A percentile compares a stretch with the other conserved stretches of the same genome.
phyloP scores from a whole-genome alignment of 2,113 vertebrate genomes.

The Mugil cephalus region DNA sequence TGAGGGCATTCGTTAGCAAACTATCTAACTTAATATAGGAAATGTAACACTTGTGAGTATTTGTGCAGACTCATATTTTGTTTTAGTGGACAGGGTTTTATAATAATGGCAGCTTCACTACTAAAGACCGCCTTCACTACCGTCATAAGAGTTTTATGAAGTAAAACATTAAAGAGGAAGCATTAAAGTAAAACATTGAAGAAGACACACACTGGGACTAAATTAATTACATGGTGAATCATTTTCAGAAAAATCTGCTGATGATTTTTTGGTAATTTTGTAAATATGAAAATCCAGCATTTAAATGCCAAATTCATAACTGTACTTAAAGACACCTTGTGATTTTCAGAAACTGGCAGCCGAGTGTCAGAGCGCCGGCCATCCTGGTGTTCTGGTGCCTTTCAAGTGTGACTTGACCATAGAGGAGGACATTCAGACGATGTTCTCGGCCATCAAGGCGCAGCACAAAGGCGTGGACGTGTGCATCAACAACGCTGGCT shows the following conservation, averaged over 20 bases:
- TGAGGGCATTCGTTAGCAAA: no score
- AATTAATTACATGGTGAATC: background rate
- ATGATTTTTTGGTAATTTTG: no score
- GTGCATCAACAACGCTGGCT: conserved; percentile 93
- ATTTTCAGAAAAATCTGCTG: no score
- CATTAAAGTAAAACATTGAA: no score
- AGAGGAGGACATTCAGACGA: conserved; percentile 91
- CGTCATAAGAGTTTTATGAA: background rate
- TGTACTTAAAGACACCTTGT: background rate
- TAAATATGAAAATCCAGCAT: no score
- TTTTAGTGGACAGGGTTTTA: no score
- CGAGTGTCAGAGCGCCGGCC: conserved; percentile 87
- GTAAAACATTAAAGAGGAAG: background rate
- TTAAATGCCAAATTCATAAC: no score
- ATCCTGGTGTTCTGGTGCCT: conserved; percentile 85
- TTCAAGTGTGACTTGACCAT: conserved; percentile 89
- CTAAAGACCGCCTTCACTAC: no score
- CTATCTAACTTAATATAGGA: no score
- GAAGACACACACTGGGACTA: background rate
- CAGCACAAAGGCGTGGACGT: conserved; percentile 89
- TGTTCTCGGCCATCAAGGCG: conserved; percentile 89
- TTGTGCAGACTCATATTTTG: no score
- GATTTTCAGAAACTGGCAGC: conserved; percentile 87
- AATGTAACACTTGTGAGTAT: no score
- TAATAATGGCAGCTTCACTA: no score